Base-by-base conservation (phyloP, 2,797 vertebrate genomes). In the Pitangus sulphuratus region DNA sequence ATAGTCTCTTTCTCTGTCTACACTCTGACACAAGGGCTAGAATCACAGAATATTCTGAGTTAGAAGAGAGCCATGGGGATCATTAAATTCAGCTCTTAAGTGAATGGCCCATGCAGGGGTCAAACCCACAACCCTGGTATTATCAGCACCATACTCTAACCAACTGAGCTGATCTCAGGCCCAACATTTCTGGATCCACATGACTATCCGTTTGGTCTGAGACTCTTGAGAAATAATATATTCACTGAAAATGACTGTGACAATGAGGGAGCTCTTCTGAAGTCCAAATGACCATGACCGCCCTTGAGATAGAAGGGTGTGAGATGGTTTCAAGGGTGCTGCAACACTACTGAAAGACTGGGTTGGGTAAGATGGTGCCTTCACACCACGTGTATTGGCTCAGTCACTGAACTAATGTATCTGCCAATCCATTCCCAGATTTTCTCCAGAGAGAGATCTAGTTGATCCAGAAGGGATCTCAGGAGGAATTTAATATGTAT, bases 181-280 rank as follows among this genome's bases (percentile, higher is more conserved):
- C 21, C 61, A 81, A 1, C 17, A 68, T 56, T 57, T 61, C 40
- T 35, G 51, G 9, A 25, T 48, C 17, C 64, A 21, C 0, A 1
- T 24, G 16, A 2, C 30, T 47, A 31, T 51, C 20, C 31, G 62
- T 84, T 40, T 53, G 33, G 8, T 33, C 44, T 51, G 39, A 22
- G 10, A 18, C 26, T 18, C 24, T 28, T 31, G 16, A 31, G 33
- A 64, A 74, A 51, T 11, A 18, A 31, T 4, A 48, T 19, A 68
- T 71, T 8, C 14, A 13, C 31, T 48, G 39, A 58, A 61, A 76
- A 80, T 11, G 2, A 11, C 35, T 0, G 0, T 11, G 28, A 44
- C 33, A 66, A 30, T 4, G 26, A 61, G 39, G 84, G 15, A 6
- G 2, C 0, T 45, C 8, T 72, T 44, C 50, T 79, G n/a, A 31